Percentiles rank a stretch among this genome's conserved stretches.
Conservation (phyloP, 2,888 invertebrate species). For the Xanthia icteritia region DNA sequence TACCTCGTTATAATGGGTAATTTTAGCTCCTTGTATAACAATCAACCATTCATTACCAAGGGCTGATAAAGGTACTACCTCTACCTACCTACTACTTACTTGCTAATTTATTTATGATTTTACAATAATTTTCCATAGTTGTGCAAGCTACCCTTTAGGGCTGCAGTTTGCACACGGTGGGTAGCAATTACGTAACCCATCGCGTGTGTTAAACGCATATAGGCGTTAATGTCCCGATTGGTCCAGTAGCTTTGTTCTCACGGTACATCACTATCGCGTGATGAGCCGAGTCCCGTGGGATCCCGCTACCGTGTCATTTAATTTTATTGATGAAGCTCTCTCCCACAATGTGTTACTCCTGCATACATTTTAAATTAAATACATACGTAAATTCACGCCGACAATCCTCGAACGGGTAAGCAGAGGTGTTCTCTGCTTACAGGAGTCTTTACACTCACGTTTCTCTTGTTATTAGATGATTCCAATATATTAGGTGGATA, state of each 20-base stretch:
- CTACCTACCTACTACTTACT: too few relatives aligned
- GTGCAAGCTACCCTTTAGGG: conserved; percentile 17
- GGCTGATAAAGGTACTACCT: background rate
- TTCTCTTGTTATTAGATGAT: background rate
- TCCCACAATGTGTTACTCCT: conserved; percentile 42
- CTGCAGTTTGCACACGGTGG: conserved; percentile 23
- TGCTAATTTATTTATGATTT: conserved; percentile 25
- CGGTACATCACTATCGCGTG: conserved; percentile 75
- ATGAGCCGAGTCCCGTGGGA: conserved; percentile 69
- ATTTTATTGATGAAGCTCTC: conserved; percentile 58
- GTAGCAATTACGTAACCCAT: conserved; percentile 50
- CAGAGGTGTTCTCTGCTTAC: background rate
- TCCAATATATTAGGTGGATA: background rate
- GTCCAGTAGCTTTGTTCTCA: conserved; percentile 83
- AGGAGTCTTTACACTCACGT: background rate
- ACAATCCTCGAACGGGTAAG: background rate
- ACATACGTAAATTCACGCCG: too few relatives aligned
- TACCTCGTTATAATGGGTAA: too few relatives aligned
- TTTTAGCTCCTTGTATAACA: too few relatives aligned
- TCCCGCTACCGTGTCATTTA: conserved; percentile 65
- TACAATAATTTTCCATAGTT: background rate
- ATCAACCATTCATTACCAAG: too few relatives aligned
- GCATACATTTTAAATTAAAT: conserved; percentile 3
- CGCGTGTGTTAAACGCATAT: conserved; percentile 52
- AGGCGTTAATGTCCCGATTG: conserved; percentile 33